phyloP scores from a whole-genome alignment of 2,113 vertebrate species.

The Xenopus borealis region DNA sequence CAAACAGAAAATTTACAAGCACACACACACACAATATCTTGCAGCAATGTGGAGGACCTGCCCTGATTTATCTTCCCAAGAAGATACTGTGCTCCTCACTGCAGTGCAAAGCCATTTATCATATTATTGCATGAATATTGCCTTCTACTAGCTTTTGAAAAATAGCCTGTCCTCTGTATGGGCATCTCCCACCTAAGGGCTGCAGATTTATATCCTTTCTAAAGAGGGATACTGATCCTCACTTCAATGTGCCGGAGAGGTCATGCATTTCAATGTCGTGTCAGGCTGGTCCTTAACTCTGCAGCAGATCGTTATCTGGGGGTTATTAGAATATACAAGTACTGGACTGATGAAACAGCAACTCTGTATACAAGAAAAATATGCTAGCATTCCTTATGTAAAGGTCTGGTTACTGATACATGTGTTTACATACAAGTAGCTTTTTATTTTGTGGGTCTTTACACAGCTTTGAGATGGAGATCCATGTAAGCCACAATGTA shows the following conservation, averaged over 20 bases:
- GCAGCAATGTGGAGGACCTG: neutral
- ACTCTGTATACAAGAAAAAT: no score
- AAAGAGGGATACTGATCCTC: slow-evolving; percentile 10
- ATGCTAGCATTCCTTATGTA: no score
- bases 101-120: slow-evolving; percentile 30
- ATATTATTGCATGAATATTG: slow-evolving; percentile 42
- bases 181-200: slow-evolving; percentile 25
- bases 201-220: slow-evolving; percentile 40
- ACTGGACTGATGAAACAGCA: no score
- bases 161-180: slow-evolving; percentile 39
- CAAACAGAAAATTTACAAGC: neutral
- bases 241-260: slow-evolving; percentile 3
- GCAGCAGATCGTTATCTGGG: slow-evolving; percentile 8
- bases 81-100: slow-evolving; percentile 17
- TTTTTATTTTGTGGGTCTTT: no score
- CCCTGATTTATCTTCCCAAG: slow-evolving; percentile 30
- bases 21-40: neutral
- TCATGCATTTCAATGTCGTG: slow-evolving; percentile 39
- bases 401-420: no score
- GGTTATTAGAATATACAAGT: slow-evolving; percentile 10
- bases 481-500: no score
- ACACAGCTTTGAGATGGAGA: no score
- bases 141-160: slow-evolving; percentile 32
- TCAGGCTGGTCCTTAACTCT: neutral
- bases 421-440: no score